Evolutionary conservation across 92 coral and sea anemone species (phyloP), one percentile per base, ranked within the genome.

Genomic region (Epizoanthus scotinus): DNA sequence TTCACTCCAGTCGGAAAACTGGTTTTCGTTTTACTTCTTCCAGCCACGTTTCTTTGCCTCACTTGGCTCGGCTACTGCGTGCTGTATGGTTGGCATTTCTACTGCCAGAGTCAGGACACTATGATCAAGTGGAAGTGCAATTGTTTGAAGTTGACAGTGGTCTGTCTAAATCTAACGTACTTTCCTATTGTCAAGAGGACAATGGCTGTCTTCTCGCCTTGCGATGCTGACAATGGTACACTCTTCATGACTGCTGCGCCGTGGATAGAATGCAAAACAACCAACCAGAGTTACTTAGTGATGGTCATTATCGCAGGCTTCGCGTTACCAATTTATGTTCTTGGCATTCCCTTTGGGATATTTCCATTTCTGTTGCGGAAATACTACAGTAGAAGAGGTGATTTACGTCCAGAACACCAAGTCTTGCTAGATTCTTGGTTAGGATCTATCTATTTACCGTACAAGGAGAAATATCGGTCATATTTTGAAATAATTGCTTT

Each of bases 151-250:
- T 72, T 89, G 26, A 91, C 88, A 31, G 84, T 94, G 55, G 78
- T 82, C 24, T 57, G 77, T 64, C 91, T 94, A 19, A 84, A 86
- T 68, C 67, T 94, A 24, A 84, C 87, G 24, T 93, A 88, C 69
- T 93, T 93, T 71, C 98, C 98, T 14, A 82, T 93, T 71, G 92
- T 90, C 10, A 87, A 84, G 63, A 87, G 82, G 57, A 86, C 93
- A 13, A 77, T 90, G 47, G 49, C 89, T 58, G 86, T 88, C 55
- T 36, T 93, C 55, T 89, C 82, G 25, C 91, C 83, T 0, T 94
- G 98, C 24, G 81, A 38, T 40, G 54, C 77, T 21, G 93, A 89
- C 21, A 81, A 56, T 19, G 56, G 49, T 24, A 53, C 89, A 10
- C 71, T 20, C 24, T 93, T 84, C 65, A 52, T 93, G 59, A 71